Conservation (phyloP, 2,797 vertebrate species). For the Garrulus glandarius region DNA sequence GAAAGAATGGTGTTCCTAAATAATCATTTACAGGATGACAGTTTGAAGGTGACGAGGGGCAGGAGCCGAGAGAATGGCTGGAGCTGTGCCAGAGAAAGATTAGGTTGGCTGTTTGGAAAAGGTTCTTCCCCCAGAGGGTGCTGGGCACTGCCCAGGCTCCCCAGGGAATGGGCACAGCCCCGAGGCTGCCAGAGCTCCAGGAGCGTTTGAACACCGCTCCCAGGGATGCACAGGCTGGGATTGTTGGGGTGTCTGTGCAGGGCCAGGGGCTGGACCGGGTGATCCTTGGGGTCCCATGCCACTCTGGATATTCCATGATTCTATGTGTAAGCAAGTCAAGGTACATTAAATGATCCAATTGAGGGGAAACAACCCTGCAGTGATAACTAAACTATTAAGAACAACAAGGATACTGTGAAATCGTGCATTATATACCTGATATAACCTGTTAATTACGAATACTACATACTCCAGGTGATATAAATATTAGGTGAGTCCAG, state of each 20-base stretch:
- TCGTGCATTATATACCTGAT: background rate
- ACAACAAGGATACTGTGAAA: background rate
- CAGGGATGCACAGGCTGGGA: background rate
- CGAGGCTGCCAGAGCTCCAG: background rate
- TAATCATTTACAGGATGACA: background rate
- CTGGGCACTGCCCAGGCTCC: background rate
- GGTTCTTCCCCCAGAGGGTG: background rate
- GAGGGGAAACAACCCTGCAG: fast-evolving
- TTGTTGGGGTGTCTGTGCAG: background rate
- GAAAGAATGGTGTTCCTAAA: background rate
- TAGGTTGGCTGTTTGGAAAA: fast-evolving
- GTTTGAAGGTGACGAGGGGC: fast-evolving
- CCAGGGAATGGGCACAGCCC: background rate
- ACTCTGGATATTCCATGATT: background rate
- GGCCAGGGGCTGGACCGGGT: fast-evolving
- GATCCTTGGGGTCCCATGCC: background rate
- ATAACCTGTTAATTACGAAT: background rate
- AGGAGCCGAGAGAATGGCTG: fast-evolving
- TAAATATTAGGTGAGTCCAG: background rate
- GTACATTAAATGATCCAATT: background rate
- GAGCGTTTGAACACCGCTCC: fast-evolving
- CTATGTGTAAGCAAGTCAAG: background rate
- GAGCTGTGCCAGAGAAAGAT: fast-evolving
- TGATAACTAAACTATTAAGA: background rate
- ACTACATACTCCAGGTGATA: background rate